phyloP scores from a whole-genome alignment of 2,888 invertebrate species.

The Lamellibrachia satsuma region DNA sequence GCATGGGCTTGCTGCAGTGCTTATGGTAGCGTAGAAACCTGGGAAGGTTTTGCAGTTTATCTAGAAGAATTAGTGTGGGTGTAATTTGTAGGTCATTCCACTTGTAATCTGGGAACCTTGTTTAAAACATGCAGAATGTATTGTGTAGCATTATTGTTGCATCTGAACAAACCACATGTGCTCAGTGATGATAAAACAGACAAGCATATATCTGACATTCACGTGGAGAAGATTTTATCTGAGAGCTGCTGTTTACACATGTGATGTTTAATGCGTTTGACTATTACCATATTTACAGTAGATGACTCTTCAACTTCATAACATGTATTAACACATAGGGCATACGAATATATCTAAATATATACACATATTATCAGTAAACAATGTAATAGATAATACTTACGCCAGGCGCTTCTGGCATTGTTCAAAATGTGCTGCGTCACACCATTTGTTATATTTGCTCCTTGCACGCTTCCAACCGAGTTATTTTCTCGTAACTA shows the following conservation, averaged over 20 bases:
- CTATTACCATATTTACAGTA: background rate
- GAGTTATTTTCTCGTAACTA: too few relatives aligned
- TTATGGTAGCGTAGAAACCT: too few relatives aligned
- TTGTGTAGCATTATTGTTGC: background rate
- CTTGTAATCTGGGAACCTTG: background rate
- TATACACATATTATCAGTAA: too few relatives aligned
- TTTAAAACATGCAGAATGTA: too few relatives aligned
- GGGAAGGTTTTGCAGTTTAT: background rate
- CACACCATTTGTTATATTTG: too few relatives aligned
- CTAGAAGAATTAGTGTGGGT: conserved; percentile 6
- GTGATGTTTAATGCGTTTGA: background rate
- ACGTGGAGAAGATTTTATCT: background rate
- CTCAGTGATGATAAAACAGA: background rate
- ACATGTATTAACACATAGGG: too few relatives aligned
- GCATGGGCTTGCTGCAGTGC: background rate
- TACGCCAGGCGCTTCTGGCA: too few relatives aligned
- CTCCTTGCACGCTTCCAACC: too few relatives aligned
- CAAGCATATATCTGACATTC: conserved; percentile 17
- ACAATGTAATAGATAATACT: too few relatives aligned
- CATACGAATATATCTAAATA: too few relatives aligned
- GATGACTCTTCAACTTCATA: background rate
- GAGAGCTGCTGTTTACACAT: background rate
- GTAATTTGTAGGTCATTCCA: too few relatives aligned
- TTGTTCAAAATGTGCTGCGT: too few relatives aligned
- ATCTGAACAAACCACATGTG: background rate